A percentile compares a stretch with the other conserved stretches of the same genome.
Evolutionary conservation across 2,113 vertebrate species (phyloP).

Genomic region (Pao palembangensis): DNA sequence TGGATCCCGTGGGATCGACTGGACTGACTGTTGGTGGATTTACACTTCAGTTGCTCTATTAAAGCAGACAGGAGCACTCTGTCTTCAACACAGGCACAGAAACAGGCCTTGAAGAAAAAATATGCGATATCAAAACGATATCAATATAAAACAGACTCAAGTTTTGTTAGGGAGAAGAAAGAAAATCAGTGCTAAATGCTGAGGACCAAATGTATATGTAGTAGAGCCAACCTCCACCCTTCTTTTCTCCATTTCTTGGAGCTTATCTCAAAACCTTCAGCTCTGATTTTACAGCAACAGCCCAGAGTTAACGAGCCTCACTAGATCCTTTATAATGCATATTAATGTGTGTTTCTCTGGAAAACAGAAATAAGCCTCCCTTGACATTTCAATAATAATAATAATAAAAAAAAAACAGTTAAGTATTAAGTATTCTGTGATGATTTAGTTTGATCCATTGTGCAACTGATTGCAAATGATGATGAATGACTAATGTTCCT

Average conservation of each 20-base stretch:
- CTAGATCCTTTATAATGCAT: background rate
- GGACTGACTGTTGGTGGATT: slow-evolving; percentile 28
- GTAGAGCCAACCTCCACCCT: background rate
- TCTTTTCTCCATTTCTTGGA: background rate
- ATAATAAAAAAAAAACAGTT: too few species aligned
- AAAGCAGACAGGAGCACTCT: slow-evolving; percentile 23
- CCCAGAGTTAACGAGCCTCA: background rate
- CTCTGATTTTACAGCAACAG: background rate
- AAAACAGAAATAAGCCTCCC: background rate
- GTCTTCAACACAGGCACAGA: background rate
- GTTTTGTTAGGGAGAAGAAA: too few species aligned
- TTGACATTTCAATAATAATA: background rate
- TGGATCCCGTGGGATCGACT: slow-evolving; percentile 24
- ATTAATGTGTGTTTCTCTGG: background rate
- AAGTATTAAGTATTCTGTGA: background rate
- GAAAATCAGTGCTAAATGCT: too few species aligned
- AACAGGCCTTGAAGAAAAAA: background rate
- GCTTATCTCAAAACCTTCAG: background rate
- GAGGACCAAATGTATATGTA: too few species aligned
- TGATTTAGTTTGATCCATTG: background rate
- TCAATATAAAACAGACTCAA: too few species aligned
- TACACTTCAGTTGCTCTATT: slow-evolving; percentile 39
- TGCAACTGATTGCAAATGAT: background rate
- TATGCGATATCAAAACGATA: too few species aligned
- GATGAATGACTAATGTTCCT: background rate